Base-by-base conservation (phyloP, 2,888 invertebrate genomes). In the Piscicola geometra region DNA sequence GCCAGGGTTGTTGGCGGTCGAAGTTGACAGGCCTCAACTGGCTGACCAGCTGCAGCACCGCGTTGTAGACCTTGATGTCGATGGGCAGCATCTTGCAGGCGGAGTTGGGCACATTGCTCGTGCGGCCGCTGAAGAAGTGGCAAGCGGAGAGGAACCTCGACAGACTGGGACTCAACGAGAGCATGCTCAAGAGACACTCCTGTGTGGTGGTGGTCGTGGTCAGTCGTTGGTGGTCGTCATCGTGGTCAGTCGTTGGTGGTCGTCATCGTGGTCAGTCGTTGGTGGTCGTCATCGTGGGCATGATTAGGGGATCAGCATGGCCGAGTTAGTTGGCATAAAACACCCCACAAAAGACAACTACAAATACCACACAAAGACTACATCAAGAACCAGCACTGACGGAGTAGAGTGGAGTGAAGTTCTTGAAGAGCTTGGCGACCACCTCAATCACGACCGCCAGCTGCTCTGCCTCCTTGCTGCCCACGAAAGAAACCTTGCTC, bases 41-140 rank as follows among this genome's bases (percentile, higher is more conserved):
- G 5, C 52, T 50, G 30, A 71, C 56, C 30, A 50, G 41, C 71
- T 71, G 71, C 50, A 71, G 56, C 15, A 71, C 71, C 32, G 50
- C 30, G 56, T 71, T 71, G 71, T 71, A 71, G 3, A 71, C 32
- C 71, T 71, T 71, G 71, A 71, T 71, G 56, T 71, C 71, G 56
- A 71, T 50, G n/a, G 71, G 71, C 50, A 71, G 56, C 71, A 71
- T 71, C 52, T 71, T 71, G 71, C 71, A 71, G 21, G 71, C 71
- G 0, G 71, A 71, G 56, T 36, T 41, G 1, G 71, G 71, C 30
- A 71, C 56, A 1, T 50, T 50, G 56, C 30, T 56, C 5, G 71
- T 52, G 5, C 71, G n/a, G 56, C 71, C 71, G 28, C 30, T 41
- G 32, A 71, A 71, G 56, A 71, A 71, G 56, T 71, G 41, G 50